Percentiles rank a stretch among this genome's conserved stretches.
Conservation (phyloP, 23 tunicate species). For the Trididemnum nubilum region DNA sequence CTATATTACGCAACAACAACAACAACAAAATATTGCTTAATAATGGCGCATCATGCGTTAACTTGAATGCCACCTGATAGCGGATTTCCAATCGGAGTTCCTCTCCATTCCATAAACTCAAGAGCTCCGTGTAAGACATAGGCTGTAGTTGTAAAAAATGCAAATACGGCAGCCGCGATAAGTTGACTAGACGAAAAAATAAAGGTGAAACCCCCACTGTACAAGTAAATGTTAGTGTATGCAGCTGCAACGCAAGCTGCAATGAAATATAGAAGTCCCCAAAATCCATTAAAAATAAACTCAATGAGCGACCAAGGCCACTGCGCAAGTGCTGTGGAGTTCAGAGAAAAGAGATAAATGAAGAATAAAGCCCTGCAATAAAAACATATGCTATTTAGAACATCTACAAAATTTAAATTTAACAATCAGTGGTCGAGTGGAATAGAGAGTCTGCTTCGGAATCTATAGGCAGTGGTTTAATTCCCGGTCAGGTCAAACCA, state of each 20-base stretch:
- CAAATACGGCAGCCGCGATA: slow-evolving; percentile 64
- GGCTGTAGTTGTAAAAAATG: slow-evolving; percentile 53
- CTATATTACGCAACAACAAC: no score
- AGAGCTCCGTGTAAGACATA: slow-evolving; percentile 49
- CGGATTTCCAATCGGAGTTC: slow-evolving; percentile 19
- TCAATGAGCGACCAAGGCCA: slow-evolving; percentile 77
- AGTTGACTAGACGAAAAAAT: not conserved
- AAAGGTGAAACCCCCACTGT: no score
- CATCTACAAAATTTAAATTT: no score
- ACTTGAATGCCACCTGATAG: not conserved
- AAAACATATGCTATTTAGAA: no score
- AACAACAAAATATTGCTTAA: no score
- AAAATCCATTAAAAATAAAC: slow-evolving; percentile 51
- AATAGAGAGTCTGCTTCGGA: no score
- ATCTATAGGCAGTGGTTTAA: no score
- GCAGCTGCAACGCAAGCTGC: slow-evolving; percentile 74
- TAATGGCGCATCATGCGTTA: slow-evolving; percentile 15
- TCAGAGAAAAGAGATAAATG: slow-evolving; percentile 56
- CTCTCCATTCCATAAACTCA: slow-evolving; percentile 64
- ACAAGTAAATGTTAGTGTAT: no score
- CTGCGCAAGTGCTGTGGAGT: slow-evolving; percentile 40
- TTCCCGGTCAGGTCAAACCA: no score
- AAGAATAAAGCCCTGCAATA: slow-evolving; percentile 52
- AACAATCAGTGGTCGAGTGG: no score
- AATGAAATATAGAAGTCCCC: slow-evolving; percentile 67